Conservation (phyloP, 2,888 invertebrate genomes). For the Drosophila macrothrix region DNA sequence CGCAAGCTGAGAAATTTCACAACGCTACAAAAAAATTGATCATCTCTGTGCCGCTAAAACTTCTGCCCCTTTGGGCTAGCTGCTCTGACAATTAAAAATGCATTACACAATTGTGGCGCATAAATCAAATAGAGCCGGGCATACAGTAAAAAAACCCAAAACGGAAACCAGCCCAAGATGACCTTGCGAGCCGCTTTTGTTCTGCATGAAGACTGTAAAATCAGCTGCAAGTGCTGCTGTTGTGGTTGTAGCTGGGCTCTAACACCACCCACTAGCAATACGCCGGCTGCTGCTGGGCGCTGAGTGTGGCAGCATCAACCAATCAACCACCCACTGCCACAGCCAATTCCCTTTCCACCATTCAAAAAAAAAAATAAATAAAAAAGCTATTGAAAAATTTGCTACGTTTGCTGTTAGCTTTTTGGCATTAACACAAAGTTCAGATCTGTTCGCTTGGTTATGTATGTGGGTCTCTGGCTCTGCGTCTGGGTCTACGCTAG, state of each 20-base stretch:
- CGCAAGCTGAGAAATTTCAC: constrained; percentile 61
- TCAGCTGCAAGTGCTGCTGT: constrained; percentile 43
- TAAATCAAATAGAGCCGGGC: constrained; percentile 47
- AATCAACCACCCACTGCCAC: constrained; percentile 32
- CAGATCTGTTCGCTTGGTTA: constrained; percentile 51
- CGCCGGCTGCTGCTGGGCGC: constrained; percentile 9
- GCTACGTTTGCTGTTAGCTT: constrained; percentile 61
- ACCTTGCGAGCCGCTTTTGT: constrained; percentile 65
- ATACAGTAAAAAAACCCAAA: constrained; percentile 28
- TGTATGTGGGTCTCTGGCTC: constrained; percentile 16
- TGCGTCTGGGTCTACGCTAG: constrained; percentile 39
- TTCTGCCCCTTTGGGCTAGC: constrained; percentile 25
- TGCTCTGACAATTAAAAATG: constrained; percentile 53
- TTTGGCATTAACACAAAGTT: constrained; percentile 80
- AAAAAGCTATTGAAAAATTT: constrained; percentile 41
- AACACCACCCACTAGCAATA: constrained; percentile 34
- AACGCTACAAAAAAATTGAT: constrained; percentile 38
- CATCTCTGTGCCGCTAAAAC: constrained; percentile 23
- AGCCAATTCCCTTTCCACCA: constrained; percentile 13
- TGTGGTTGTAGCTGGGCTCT: constrained; percentile 19
- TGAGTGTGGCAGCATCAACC: constrained; percentile 4
- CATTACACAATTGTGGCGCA: constrained; percentile 58
- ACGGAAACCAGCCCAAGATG: constrained; percentile 41
- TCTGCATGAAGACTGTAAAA: constrained; percentile 56
- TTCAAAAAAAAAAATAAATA: constrained; percentile 11